phyloP scores from a whole-genome alignment of 2,113 vertebrate genomes.

The Mirza zaza region DNA sequence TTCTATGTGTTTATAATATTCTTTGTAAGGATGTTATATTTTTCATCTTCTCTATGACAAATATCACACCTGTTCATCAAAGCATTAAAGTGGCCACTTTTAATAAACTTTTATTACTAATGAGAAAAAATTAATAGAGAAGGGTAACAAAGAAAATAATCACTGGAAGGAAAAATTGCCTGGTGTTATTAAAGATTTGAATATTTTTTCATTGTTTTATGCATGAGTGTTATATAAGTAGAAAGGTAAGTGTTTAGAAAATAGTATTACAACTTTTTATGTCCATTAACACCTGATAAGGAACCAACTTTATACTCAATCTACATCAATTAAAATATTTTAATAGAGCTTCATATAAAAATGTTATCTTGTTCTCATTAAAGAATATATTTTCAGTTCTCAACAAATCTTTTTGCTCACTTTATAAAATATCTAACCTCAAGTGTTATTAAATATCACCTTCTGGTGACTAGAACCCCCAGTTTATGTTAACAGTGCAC shows the following conservation, averaged over 20 bases:
- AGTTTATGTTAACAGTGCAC: neutral
- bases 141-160: neutral
- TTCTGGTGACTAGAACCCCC: neutral
- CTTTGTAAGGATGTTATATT: slow-evolving; percentile 62
- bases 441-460: neutral
- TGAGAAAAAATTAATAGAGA: neutral
- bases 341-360: neutral
- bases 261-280: neutral
- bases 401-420: neutral
- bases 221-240: neutral
- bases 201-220: neutral
- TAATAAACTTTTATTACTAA: neutral
- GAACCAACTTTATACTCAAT: neutral
- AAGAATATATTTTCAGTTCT: neutral
- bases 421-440: neutral
- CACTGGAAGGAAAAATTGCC: neutral
- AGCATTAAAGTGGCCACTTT: neutral
- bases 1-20: slow-evolving; percentile 38
- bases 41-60: slow-evolving; percentile 46
- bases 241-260: neutral
- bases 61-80: slow-evolving; percentile 47
- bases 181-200: neutral
- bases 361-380: neutral
- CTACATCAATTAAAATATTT: neutral
- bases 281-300: neutral